Evolutionary conservation across 2,888 invertebrate genomes (phyloP).

Genomic region (Drosophila gaucha): DNA sequence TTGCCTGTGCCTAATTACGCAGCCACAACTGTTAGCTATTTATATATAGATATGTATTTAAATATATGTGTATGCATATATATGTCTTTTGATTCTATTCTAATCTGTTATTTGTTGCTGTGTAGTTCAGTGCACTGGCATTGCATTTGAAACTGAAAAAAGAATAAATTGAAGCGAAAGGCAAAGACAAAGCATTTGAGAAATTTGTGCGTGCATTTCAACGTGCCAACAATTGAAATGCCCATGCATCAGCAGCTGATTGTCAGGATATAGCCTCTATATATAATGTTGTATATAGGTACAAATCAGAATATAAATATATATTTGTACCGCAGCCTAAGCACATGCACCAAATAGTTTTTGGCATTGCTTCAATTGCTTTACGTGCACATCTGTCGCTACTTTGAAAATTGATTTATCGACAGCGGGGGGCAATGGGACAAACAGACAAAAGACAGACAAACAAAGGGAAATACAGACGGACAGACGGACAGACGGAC

Average conservation of each 20-base stretch:
- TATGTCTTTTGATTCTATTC: not conserved
- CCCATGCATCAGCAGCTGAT: conserved; percentile 51
- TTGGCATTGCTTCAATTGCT: conserved; percentile 64
- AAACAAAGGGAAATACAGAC: not conserved
- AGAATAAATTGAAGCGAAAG: not conserved
- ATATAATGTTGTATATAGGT: conserved; percentile 12
- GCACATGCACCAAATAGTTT: conserved; percentile 55
- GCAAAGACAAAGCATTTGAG: conserved; percentile 43
- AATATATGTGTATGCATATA: not conserved
- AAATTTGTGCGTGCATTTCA: conserved; percentile 68
- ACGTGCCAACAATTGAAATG: conserved; percentile 65
- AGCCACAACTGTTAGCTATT: no score
- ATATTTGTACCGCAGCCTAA: conserved; percentile 4
- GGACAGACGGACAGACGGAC: not conserved
- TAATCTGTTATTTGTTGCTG: conserved; percentile 2
- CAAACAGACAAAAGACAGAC: not conserved
- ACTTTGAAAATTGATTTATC: conserved; percentile 61
- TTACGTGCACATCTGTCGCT: conserved; percentile 64
- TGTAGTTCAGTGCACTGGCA: conserved; percentile 57
- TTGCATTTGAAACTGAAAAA: conserved; percentile 40
- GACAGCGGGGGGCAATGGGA: conserved; percentile 18
- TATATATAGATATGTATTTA: not conserved
- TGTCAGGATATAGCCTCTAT: conserved; percentile 20
- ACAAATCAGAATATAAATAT: conserved; percentile 3
- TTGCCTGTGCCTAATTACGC: not conserved